These are phyloP conservation scores for Netelia inedita DNA, from an alignment of 2,888 invertebrate genomes.

Conservation along the genomic window DNA sequence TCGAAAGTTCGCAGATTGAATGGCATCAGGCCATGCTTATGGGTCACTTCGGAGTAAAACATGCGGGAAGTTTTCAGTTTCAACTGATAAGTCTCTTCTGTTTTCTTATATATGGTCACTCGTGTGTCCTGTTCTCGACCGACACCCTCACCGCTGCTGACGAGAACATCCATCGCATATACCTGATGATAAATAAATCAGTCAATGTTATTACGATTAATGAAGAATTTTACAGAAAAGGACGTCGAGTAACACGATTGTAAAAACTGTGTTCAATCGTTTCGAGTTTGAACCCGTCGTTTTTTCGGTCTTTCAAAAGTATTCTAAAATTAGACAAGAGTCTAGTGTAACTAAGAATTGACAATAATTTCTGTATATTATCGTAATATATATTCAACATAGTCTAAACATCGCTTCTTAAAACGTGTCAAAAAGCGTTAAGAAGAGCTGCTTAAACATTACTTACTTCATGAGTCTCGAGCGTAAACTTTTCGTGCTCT, in stretches of 20 bases:
- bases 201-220: not conserved
- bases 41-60: conserved; percentile 94
- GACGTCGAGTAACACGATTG: not conserved
- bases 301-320: too few relatives aligned
- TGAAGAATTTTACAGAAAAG: not conserved
- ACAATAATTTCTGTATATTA: too few relatives aligned
- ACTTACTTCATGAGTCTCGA: conserved; percentile 96
- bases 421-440: not conserved
- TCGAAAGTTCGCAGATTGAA: conserved; percentile 98
- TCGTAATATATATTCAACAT: too few relatives aligned
- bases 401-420: too few relatives aligned
- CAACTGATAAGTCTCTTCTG: conserved; percentile 98
- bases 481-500: conserved; percentile 98
- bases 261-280: not conserved
- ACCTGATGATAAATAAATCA: conserved; percentile 83
- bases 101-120: conserved; percentile 99
- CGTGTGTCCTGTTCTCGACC: conserved; percentile 97
- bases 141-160: conserved; percentile 97
- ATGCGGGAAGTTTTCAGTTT: conserved; percentile 98
- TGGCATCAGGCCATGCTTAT: conserved; percentile 98
- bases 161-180: conserved; percentile 98
- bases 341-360: too few relatives aligned
- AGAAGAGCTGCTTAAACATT: not conserved
- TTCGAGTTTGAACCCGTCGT: too few relatives aligned
- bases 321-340: too few relatives aligned